phyloP scores from a whole-genome alignment of 2,113 vertebrate species.

The Aspiorhynchus laticeps region DNA sequence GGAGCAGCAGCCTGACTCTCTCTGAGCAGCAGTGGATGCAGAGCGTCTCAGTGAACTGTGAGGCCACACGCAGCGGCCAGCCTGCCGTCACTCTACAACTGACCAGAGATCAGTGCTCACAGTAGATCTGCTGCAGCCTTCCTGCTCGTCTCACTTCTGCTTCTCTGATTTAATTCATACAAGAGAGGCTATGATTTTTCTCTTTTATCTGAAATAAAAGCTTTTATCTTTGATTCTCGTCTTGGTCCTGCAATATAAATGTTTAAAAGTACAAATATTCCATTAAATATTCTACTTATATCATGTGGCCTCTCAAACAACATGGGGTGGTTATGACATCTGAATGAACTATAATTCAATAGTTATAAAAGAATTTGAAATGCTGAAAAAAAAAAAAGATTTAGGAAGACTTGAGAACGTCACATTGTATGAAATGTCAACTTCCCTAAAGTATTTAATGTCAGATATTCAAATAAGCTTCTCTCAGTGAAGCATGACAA shows the following conservation, averaged over 20 bases:
- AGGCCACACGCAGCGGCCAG: slow-evolving; percentile 59
- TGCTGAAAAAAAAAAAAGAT: not conserved
- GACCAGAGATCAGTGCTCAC: slow-evolving; percentile 55
- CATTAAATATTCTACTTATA: not conserved
- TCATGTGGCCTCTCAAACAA: not conserved
- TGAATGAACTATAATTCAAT: not conserved
- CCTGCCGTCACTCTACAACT: slow-evolving; percentile 57
- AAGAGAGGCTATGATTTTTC: not conserved
- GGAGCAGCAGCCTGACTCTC: slow-evolving; percentile 58
- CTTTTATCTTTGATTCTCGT: not conserved
- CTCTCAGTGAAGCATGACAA: not conserved
- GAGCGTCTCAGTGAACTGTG: slow-evolving; percentile 59
- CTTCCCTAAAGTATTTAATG: not conserved
- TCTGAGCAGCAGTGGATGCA: slow-evolving; percentile 56
- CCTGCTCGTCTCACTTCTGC: not conserved
- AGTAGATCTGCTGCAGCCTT: slow-evolving; percentile 43
- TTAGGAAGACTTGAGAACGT: not conserved
- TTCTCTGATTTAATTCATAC: not conserved
- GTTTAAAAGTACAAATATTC: not conserved
- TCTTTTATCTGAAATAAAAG: not conserved
- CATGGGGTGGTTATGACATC: not conserved
- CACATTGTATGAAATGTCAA: not conserved
- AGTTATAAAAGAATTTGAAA: not conserved
- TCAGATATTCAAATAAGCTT: not conserved
- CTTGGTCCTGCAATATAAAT: not conserved